These are phyloP conservation scores for Anthoscopus minutus DNA, from an alignment of 2,113 vertebrate genomes.

Conservation along the genomic window DNA sequence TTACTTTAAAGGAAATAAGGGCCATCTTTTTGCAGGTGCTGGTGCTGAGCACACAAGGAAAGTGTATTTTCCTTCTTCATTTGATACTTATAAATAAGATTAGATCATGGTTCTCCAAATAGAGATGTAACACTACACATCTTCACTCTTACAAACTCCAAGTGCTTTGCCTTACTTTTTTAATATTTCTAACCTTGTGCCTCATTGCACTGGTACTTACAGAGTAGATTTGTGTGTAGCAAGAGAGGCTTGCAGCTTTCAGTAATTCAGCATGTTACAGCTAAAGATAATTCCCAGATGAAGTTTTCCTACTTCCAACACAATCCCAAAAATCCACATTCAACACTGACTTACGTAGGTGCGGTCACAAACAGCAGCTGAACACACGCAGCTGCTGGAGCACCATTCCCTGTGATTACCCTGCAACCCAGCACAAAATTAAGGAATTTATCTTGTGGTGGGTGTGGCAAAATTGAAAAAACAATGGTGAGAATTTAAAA, in stretches of 20 bases:
- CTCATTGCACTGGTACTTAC: background rate
- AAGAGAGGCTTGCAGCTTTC: background rate
- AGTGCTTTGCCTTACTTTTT: background rate
- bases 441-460: background rate
- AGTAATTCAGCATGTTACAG: background rate
- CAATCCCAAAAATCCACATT: background rate
- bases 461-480: background rate
- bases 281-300: background rate
- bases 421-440: background rate
- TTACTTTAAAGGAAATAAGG: background rate
- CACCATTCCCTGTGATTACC: background rate
- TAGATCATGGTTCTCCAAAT: background rate
- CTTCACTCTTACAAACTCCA: background rate
- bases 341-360: background rate
- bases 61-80: background rate
- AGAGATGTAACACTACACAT: background rate
- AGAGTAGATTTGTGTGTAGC: background rate
- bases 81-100: background rate
- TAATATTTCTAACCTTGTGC: background rate
- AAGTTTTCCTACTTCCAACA: background rate
- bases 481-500: background rate
- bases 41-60: background rate
- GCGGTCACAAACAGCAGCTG: background rate
- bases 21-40: background rate
- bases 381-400: background rate